A percentile compares a stretch with the other conserved stretches of the same genome.
These are phyloP conservation scores for Hirundichthys speculiger DNA, from an alignment of 2,113 vertebrate species.

Conservation along the genomic window DNA sequence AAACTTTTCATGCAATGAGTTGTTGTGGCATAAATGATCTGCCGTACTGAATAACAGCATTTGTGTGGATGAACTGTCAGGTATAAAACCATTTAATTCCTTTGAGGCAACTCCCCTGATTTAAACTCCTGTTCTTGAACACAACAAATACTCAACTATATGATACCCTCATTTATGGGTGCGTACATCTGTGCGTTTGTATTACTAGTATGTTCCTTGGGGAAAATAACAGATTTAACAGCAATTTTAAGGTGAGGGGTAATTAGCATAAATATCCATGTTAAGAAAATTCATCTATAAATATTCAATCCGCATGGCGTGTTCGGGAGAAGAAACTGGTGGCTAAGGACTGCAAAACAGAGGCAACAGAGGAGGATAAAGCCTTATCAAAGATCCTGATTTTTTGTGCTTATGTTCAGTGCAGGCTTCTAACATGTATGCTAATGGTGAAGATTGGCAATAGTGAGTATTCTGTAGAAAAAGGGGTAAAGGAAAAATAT, in stretches of 20 bases:
- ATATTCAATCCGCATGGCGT: conserved; percentile 43
- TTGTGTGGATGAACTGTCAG: conserved; percentile 21
- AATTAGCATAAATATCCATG: conserved; percentile 78
- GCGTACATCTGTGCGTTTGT: conserved; percentile 6
- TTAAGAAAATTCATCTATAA: no score
- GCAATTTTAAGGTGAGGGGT: conserved; percentile 60
- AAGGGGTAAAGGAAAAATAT: conserved; percentile 4
- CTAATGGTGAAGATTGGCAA: not conserved
- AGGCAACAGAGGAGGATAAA: conserved; percentile 9
- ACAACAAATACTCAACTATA: conserved; percentile 37
- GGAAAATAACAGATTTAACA: conserved; percentile 65
- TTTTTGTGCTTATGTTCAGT: conserved; percentile 53
- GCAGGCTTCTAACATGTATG: conserved; percentile 30
- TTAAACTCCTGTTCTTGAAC: conserved; percentile 44
- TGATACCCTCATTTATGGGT: conserved; percentile 9
- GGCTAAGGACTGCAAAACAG: not conserved
- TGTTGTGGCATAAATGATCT: conserved; percentile 28
- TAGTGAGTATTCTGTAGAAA: not conserved
- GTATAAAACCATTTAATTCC: conserved; percentile 33
- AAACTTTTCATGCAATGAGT: conserved; percentile 32
- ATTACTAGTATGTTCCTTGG: conserved; percentile 30
- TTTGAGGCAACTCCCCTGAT: conserved; percentile 32
- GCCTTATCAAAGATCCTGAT: conserved; percentile 25
- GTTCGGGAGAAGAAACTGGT: conserved; percentile 24
- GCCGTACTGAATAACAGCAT: conserved; percentile 27